Evolutionary conservation across 2,113 vertebrate species (phyloP), one percentile per base, ranked within the genome.

Genomic region (Myotis yumanensis): DNA sequence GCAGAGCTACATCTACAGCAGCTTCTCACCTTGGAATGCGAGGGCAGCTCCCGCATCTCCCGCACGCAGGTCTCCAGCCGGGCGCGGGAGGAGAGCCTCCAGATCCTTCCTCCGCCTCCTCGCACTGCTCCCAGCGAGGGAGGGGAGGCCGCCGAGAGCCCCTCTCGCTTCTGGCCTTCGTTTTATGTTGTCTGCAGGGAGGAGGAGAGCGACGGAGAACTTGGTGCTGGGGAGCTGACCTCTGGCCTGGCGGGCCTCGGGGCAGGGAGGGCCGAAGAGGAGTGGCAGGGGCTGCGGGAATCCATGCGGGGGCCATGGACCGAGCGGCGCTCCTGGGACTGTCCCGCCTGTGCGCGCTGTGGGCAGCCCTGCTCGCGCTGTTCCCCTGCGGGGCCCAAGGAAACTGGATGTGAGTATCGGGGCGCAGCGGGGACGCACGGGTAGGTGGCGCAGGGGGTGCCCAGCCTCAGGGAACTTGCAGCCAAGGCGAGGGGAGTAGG

Each of bases 381-480:
- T 98, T 98, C 73, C 99, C 99, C 92, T 96, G 97, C 79, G 95
- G 98, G 94, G 98, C 98, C 95, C 97, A 97, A 16, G 98, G 98
- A 97, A 98, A 98, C 97, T 99, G 99, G 99, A 99, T 99, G 99
- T 99, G 97, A 99, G 99, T 99, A 97, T 43, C 43, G 23, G 46
- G 35, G 82, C 64, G 1, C 9, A 5, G 15, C 28, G 4, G 57
- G 59, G 82, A n/a, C 4, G 17, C 75, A 7, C 4, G 23, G 75
- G 46, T 25, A 4, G 20, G 66, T 35, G 92, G 64, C 64, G 25
- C n/a, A 69, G 66, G 32, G 62, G 75, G 66, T 35, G 30, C 18
- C 37, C 64, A 7, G 52, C 51, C n/a, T 52, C 51, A 2, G 64
- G 5, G 22, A 82, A 18, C 72, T 62, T 77, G n/a, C 51, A 20